Conservation (phyloP, 2,797 vertebrate genomes). For the Neosalanx taihuensis region DNA sequence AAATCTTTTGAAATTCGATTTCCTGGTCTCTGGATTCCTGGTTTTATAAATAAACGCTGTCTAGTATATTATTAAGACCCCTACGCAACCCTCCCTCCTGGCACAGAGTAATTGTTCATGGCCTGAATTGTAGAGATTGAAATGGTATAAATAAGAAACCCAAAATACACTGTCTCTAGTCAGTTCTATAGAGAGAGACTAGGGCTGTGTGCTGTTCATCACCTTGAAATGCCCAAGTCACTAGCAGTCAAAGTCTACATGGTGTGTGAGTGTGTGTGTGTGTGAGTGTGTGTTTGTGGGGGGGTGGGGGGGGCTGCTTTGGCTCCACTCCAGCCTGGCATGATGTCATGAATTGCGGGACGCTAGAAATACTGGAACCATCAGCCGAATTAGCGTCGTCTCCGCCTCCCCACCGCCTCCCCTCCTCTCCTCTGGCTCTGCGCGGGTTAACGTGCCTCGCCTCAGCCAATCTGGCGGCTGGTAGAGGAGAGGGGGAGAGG, state of each 20-base stretch:
- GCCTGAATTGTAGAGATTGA: too few relatives aligned
- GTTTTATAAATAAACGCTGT: background rate
- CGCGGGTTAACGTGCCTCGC: slow-evolving; percentile 40
- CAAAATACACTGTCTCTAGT: too few relatives aligned
- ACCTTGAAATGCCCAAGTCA: slow-evolving; percentile 33
- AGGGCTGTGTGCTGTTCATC: slow-evolving; percentile 1
- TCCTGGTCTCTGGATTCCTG: too few relatives aligned
- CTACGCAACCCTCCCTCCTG: background rate
- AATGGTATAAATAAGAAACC: too few relatives aligned
- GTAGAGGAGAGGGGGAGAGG: slow-evolving; percentile 8
- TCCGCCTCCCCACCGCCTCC: background rate
- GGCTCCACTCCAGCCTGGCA: slow-evolving; percentile 45
- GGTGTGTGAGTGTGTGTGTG: slow-evolving; percentile 21
- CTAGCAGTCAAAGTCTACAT: too few relatives aligned
- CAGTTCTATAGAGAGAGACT: background rate
- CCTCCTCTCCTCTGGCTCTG: slow-evolving; percentile 14
- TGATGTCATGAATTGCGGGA: background rate
- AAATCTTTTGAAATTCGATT: too few relatives aligned
- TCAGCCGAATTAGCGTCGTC: slow-evolving; percentile 68
- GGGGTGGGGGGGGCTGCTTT: background rate
- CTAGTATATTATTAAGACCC: background rate
- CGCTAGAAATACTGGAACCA: slow-evolving; percentile 51
- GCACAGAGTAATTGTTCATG: background rate
- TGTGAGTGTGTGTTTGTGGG: slow-evolving; percentile 9
- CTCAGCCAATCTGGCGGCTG: slow-evolving; percentile 55